Evolutionary conservation across 2,797 vertebrate genomes (phyloP).

Genomic region (Okamejei kenojei): DNA sequence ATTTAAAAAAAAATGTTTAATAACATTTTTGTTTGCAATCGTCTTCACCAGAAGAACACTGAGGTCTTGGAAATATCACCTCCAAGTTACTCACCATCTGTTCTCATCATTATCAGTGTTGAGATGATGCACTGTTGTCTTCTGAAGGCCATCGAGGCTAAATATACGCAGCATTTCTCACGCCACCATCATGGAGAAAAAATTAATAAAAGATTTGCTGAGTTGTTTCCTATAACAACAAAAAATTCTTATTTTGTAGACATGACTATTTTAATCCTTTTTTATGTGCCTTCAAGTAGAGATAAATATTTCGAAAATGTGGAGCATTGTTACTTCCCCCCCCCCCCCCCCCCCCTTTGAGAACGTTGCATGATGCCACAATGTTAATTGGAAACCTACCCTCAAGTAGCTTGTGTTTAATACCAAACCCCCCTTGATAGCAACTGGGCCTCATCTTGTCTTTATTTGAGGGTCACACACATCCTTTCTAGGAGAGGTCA

Average conservation of each 20-base stretch:
- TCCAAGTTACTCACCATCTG: background rate
- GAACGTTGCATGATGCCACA: background rate
- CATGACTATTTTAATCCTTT: background rate
- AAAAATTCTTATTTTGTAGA: background rate
- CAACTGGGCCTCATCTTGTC: background rate
- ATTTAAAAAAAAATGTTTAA: background rate
- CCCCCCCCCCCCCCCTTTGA: background rate
- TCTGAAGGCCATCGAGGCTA: too few relatives aligned
- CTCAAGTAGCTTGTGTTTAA: background rate
- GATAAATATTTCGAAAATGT: background rate
- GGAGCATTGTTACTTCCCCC: background rate
- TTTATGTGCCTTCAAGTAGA: background rate
- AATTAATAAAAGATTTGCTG: background rate
- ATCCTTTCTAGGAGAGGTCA: background rate
- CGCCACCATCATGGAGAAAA: background rate
- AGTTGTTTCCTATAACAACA: background rate
- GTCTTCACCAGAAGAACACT: background rate
- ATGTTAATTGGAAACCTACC: background rate
- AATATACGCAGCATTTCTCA: too few relatives aligned
- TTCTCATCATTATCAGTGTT: background rate
- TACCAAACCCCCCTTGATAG: background rate
- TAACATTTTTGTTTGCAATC: background rate
- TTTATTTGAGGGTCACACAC: background rate
- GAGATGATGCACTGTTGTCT: too few relatives aligned
- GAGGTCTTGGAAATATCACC: background rate